Percentiles rank a stretch among this genome's conserved stretches.
These are phyloP conservation scores for Pan troglodytes DNA, from an alignment of 2,113 vertebrate genomes.

Conservation along the genomic window NHGRI_mPanTro3-v2.1_pri NC_072412.2:58231001-58231500, in stretches of 20 bases:
- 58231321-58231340: slow-evolving; percentile 29
- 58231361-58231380: slow-evolving; percentile 44
- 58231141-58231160: slow-evolving; percentile 39
- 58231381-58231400: slow-evolving; percentile 41
- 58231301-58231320: slow-evolving; percentile 9
- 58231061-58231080: slow-evolving; percentile 73
- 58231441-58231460: background rate
- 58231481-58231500: background rate
- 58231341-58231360: slow-evolving; percentile 4
- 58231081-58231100: slow-evolving; percentile 69
- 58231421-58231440: background rate
- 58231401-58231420: background rate
- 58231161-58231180: slow-evolving; percentile 54
- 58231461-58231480: background rate
- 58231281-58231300: slow-evolving; percentile 44
- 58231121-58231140: slow-evolving; percentile 66
- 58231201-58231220: slow-evolving; percentile 50
- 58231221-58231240: background rate
- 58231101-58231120: slow-evolving; percentile 51
- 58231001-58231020: slow-evolving; percentile 76
- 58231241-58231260: slow-evolving; percentile 33
- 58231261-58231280: background rate
- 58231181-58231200: slow-evolving; percentile 21
- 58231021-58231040: background rate
- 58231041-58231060: slow-evolving; percentile 38